Evolutionary conservation across 2,888 invertebrate species (phyloP).

Genomic region (Nomada ferruginata): DNA sequence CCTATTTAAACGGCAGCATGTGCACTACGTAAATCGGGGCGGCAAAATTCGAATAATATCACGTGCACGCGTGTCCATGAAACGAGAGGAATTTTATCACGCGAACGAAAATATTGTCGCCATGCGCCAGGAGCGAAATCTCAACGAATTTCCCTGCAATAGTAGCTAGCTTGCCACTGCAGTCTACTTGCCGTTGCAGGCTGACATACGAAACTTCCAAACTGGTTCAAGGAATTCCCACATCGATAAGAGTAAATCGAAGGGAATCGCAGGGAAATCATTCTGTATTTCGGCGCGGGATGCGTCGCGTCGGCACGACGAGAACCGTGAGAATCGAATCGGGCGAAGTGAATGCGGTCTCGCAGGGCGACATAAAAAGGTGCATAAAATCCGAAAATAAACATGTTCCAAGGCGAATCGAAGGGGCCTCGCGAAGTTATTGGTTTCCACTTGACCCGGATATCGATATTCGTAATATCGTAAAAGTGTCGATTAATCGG

Average conservation of each 20-base stretch:
- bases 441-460: slow-evolving; percentile 46
- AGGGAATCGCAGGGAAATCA: slow-evolving; percentile 24
- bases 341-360: slow-evolving; percentile 18
- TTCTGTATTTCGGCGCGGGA: slow-evolving; percentile 11
- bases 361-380: slow-evolving; percentile 45
- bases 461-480: slow-evolving; percentile 62
- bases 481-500: slow-evolving; percentile 63
- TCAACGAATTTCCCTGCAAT: background rate
- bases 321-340: slow-evolving; percentile 36
- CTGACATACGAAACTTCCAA: background rate
- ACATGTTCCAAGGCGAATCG: slow-evolving; percentile 23
- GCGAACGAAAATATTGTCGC: background rate
- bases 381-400: slow-evolving; percentile 45
- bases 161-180: slow-evolving; percentile 1
- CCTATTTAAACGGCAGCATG: background rate
- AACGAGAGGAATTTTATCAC: slow-evolving; percentile 5
- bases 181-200: background rate
- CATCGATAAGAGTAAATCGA: slow-evolving; percentile 10
- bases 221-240: background rate
- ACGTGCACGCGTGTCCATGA: background rate
- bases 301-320: background rate
- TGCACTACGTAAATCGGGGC: no score
- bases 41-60: background rate
- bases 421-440: slow-evolving; percentile 41
- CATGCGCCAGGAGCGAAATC: background rate